Evolutionary conservation across 2,113 vertebrate genomes (phyloP), one percentile per base, ranked within the genome.

Genomic region (Nannospalax galili): DNA sequence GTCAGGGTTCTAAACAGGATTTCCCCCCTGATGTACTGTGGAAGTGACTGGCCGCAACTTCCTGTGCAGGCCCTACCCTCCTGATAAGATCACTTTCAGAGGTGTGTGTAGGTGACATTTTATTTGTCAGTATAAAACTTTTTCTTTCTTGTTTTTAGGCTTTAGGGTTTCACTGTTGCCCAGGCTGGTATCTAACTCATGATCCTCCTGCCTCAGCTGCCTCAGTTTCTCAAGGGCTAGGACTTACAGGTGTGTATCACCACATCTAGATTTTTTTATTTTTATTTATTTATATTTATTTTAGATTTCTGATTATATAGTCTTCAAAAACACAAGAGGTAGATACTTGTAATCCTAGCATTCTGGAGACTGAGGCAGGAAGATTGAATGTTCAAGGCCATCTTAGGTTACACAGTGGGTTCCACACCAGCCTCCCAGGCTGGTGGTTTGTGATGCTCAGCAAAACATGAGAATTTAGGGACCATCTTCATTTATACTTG

Each of bases 251-350:
- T 45, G 14, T 85, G 11, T 22, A 17, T 12, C 9, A 30, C 11
- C n/a, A 28, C 20, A 42, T 10, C 26, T 28, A 22, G 24, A 12
- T 30, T 77, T 24, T 42, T 67, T 11, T 62, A 78, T n/a, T n/a
- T n/a, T n/a, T n/a, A n/a, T n/a, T n/a, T n/a, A n/a, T n/a, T n/a
- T n/a, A n/a, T n/a, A n/a, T n/a, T n/a, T n/a, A n/a, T n/a, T n/a
- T n/a, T 9, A 84, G 74, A 65, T 87, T 93, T 92, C 86, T 85
- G 30, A 90, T 84, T 81, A 73, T 82, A 48, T 56, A 32, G 84
- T 87, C 62, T 94, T 93, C 84, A 56, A 90, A 93, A 91, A 92
- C 20, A 88, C 0, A 65, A 45, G 17, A 56, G 65, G 84, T 45
- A 20, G 5, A 19, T 17, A 32, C 70, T 28, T 42, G 56, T 22